Percentiles rank a stretch among this genome's conserved stretches.
Evolutionary conservation across 2,797 vertebrate genomes (phyloP).

Genomic region (Cuculus canorus): DNA sequence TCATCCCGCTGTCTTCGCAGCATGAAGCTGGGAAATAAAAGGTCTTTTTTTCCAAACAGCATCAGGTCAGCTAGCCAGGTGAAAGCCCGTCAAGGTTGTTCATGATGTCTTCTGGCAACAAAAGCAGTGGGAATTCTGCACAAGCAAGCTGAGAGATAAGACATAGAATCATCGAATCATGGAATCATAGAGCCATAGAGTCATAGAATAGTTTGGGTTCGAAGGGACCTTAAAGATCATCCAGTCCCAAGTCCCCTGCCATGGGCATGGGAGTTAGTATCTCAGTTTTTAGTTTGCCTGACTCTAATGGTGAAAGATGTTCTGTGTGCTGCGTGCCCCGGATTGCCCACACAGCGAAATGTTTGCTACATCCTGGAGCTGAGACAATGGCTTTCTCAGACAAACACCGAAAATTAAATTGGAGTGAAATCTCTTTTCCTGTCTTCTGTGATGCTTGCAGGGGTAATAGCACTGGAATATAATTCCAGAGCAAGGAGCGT

Average conservation of each 20-base stretch:
- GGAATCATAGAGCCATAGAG: no score
- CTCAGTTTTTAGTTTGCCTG: neutral
- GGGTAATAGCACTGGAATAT: neutral
- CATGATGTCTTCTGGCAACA: neutral
- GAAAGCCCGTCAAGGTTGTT: neutral
- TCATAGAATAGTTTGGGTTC: no score
- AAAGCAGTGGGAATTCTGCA: neutral
- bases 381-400: neutral
- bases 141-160: neutral
- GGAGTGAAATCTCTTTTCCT: neutral
- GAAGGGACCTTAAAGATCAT: no score
- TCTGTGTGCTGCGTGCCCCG: neutral
- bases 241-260: no score
- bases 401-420: neutral
- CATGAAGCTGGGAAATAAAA: neutral
- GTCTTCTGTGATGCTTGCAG: neutral
- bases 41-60: neutral
- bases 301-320: fast-evolving
- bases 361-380: neutral
- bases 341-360: neutral
- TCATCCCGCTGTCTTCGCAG: neutral
- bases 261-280: neutral
- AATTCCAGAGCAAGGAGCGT: neutral
- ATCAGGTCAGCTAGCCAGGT: neutral
- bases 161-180: no score